Base-by-base conservation (phyloP, 2,888 invertebrate genomes). In the Brachycybe producta region DNA sequence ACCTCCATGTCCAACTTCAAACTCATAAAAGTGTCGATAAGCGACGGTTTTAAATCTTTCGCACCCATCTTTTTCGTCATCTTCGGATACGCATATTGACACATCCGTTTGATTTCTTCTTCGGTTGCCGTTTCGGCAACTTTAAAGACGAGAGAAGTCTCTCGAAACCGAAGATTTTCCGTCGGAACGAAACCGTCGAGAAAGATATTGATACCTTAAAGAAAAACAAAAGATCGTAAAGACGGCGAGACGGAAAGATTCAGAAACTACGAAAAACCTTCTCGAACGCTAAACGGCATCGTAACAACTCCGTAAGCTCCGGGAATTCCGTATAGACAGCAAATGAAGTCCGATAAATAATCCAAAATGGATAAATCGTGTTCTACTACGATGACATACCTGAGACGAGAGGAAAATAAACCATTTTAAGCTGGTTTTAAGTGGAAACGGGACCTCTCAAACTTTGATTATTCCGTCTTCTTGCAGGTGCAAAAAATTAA, bases 231-330 rank as follows among this genome's bases (percentile, higher is more conserved):
- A n/a, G n/a, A n/a, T 11, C 52, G 24, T 11, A 11, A 17, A 4
- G 24, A 34, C 8, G 26, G 32, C 26, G 5, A 15, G 28, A 5
- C 3, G 4, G 8, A 38, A 41, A 27, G 2, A 11, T 15, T 7
- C 42, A 5, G 27, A 7, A 5, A 1, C 19, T 34, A n/a, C 15
- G 49, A 39, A 56, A 53, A 67, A 76, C 95, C 98, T 86, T 98
- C 98, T 61, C 98, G 77, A 5, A 98, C 98, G 23, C 95, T 95
- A 75, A 94, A 97, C 46, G 98, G 98, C 90, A 97, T 91, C 67
- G 98, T 99, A 54, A 98, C 98, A 49, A 98, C 98, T 59, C 98
- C 98, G 68, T 98, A 98, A 60, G 92, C 95, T 61, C 95, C 95
- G 54, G 98, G 98, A 47, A 94, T 84, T 51, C 98, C 98, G 69